phyloP scores from a whole-genome alignment of 2,888 invertebrate genomes.

The Lepidonotus clava region DNA sequence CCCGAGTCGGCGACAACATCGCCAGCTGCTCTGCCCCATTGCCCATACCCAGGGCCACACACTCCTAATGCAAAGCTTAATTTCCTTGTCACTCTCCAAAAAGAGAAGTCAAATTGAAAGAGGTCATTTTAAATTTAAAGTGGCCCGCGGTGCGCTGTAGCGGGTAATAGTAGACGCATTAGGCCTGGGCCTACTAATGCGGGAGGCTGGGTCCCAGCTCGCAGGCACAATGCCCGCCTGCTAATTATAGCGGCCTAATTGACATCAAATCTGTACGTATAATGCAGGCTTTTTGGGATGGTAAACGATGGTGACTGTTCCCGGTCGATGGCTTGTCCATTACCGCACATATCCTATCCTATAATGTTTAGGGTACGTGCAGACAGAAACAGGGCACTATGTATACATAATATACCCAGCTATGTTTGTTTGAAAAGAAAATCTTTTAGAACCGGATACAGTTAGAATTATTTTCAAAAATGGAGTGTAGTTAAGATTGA shows the following conservation, averaged over 20 bases:
- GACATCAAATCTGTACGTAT: background rate
- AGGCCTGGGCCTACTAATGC: background rate
- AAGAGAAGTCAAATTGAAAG: background rate
- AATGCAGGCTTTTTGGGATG: background rate
- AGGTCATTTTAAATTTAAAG: constrained; percentile 28
- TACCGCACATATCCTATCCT: too few relatives aligned
- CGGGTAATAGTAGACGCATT: background rate
- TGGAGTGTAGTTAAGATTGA: too few relatives aligned
- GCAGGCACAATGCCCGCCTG: background rate
- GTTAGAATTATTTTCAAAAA: too few relatives aligned
- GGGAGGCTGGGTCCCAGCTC: background rate
- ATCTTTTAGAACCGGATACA: too few relatives aligned
- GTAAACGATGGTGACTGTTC: background rate
- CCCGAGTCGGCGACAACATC: too few relatives aligned
- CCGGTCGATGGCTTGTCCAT: too few relatives aligned
- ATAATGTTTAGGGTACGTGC: too few relatives aligned
- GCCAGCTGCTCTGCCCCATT: too few relatives aligned
- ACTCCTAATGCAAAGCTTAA: background rate
- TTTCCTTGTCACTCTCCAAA: background rate
- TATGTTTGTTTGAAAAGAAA: too few relatives aligned
- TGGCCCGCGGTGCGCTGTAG: background rate
- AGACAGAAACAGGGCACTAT: too few relatives aligned
- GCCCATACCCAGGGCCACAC: too few relatives aligned
- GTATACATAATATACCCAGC: too few relatives aligned
- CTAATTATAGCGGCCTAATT: background rate